A percentile compares a stretch with the other conserved stretches of the same genome.
These are phyloP conservation scores for Palythoa caribaeorum DNA, from an alignment of 92 coral and sea anemone species.

Conservation along the genomic window DNA sequence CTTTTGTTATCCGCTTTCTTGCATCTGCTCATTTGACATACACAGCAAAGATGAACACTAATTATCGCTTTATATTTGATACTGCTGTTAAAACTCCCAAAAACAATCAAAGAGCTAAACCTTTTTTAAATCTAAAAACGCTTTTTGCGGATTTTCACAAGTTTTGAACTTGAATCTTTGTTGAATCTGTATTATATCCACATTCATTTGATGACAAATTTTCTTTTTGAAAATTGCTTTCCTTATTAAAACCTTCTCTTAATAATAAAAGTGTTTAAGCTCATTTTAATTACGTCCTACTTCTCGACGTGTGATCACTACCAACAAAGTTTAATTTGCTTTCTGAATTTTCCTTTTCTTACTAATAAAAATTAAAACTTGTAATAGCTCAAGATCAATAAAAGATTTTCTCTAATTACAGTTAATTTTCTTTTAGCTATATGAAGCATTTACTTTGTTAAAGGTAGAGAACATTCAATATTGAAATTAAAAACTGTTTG, in stretches of 20 bases:
- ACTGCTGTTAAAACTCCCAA: neutral
- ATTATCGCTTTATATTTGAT: constrained; percentile 20
- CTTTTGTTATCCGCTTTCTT: constrained; percentile 4
- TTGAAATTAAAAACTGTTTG: neutral
- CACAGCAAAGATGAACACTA: constrained; percentile 4
- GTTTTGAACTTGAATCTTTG: neutral
- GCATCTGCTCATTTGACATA: constrained; percentile 26
- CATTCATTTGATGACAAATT: neutral
- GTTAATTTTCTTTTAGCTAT: neutral
- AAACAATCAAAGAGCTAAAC: neutral
- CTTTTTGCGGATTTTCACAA: neutral
- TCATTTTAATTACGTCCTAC: constrained; percentile 19
- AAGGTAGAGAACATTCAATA: neutral
- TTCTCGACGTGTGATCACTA: constrained; percentile 24
- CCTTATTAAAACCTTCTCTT: neutral
- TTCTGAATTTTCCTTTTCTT: neutral
- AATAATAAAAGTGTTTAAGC: constrained; percentile 14
- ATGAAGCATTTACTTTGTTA: constrained; percentile 1
- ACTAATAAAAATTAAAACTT: constrained; percentile 32
- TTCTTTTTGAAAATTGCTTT: neutral
- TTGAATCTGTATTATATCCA: neutral
- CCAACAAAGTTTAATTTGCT: constrained; percentile 19
- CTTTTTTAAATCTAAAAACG: neutral
- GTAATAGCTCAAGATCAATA: constrained; percentile 2
- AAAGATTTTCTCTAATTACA: constrained; percentile 23